Conservation (phyloP, 30 jellyfish, hydroid and myxozoan species). For the Morbakka virulenta region DNA sequence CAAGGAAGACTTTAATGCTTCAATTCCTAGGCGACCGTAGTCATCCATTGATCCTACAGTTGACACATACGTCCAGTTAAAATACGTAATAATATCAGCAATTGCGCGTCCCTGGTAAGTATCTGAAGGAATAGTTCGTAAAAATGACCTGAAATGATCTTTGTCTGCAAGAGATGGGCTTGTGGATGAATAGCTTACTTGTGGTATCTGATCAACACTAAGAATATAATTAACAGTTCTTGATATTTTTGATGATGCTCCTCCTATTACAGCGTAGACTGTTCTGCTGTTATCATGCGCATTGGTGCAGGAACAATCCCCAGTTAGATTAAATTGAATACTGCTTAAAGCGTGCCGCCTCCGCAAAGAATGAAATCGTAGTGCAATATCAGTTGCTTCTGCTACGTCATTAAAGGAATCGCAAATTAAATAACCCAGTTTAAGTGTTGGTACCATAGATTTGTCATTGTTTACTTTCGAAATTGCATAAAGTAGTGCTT, state of each 20-base stretch:
- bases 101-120: slow-evolving; percentile 73
- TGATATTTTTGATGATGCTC: slow-evolving; percentile 73
- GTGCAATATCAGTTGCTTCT: slow-evolving; percentile 39
- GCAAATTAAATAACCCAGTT: slow-evolving; percentile 52
- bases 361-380: slow-evolving; percentile 32
- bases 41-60: slow-evolving; percentile 80
- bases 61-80: slow-evolving; percentile 78
- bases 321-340: background rate
- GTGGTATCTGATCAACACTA: slow-evolving; percentile 64
- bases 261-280: slow-evolving; percentile 74
- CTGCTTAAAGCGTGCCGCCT: background rate
- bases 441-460: slow-evolving; percentile 38
- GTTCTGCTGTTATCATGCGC: slow-evolving; percentile 32
- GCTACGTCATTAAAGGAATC: slow-evolving; percentile 48
- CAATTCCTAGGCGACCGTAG: slow-evolving; percentile 83
- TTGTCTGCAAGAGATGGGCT: slow-evolving; percentile 66
- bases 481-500: slow-evolving; percentile 56
- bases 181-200: slow-evolving; percentile 84
- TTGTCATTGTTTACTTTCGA: slow-evolving; percentile 30
- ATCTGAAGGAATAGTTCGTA: slow-evolving; percentile 93
- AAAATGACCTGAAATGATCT: slow-evolving; percentile 61
- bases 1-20: slow-evolving; percentile 46
- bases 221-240: slow-evolving; percentile 43
- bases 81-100: slow-evolving; percentile 51
- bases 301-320: slow-evolving; percentile 35